Evolutionary conservation across 2,113 vertebrate species (phyloP), one percentile per base, ranked within the genome.

Genomic region (Nerophis ophidion): DNA sequence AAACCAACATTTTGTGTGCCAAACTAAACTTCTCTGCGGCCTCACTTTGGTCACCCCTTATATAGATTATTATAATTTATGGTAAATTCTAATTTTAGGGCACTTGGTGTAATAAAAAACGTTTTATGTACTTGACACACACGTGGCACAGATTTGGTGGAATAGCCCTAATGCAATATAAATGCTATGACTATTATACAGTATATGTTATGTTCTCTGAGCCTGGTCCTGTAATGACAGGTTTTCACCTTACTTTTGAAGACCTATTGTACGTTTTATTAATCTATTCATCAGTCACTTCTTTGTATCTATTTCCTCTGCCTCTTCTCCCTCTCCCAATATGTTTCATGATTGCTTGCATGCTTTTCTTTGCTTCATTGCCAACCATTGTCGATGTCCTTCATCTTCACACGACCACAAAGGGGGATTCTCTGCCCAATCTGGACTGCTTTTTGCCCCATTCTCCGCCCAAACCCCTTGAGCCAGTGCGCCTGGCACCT

Each of bases 401-500:
- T 77, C 76, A 60, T 76, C 71, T 60, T 63, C 76, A 48, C 65
- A 77, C 59, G 81, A 81, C 87, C 81, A 72, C 84, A 90, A 89
- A 90, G 92, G 91, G 90, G 85, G 75, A 86, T 7, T 81, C 89
- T 79, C 90, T 93, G 84, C 93, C 92, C 80, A 92, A 92, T 14
- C 86, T 95, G 88, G 92, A 92, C 38, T 77, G 81, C 81, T 79
- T 92, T 86, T 88, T 91, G 80, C 78, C 86, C 85, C 89, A 83
- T 14, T 72, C 84, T 51, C 90, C 83, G 12, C 81, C 89, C n/a
- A 79, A 82, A 79, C 79, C 83, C 80, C 86, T 84, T 73, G 90
- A 93, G 85, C 90, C 92, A 74, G 83, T 88, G 63, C 87, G 71
- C 49, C 84, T 91, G 87, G 89, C 89, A 58, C 89, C 90, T 65